Evolutionary conservation across 2,888 invertebrate species (phyloP), one percentile per base, ranked within the genome.

Genomic region (Chromoteleia sp.): DNA sequence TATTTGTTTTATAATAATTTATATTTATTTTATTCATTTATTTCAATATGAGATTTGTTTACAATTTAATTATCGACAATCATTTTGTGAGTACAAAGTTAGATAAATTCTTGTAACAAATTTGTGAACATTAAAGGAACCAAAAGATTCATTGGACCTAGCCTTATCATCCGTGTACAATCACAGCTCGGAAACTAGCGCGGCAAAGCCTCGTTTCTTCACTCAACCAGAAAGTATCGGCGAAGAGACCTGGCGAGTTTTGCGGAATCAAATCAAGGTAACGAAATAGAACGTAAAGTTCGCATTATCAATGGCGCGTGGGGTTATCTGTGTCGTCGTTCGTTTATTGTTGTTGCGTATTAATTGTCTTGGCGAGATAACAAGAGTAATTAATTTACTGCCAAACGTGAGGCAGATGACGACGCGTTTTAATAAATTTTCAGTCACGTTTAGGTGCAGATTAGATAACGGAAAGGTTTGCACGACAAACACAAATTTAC

Each of bases 211-310:
- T 59, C 89, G 96, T 86, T 89, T 94, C 0, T 92, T 93, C 82
- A 88, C 96, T 76, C 96, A 96, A 88, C 93, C 94, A 0, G 96
- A 96, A 88, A 95, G 96, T 0, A 88, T 93, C 45, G 94, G 94
- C 2, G 92, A 92, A 33, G 92, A 93, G 29, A 95, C 95, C 0
- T 95, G 95, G 94, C 93, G 96, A 7, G 93, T 95, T 29, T 89
- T 96, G 7, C 92, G 95, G 58, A 96, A 96, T 68, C 76, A 88
- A 83, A 85, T 89, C 30, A 87, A 88, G 87, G 90, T 91, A 83
- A 67, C 10, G 45, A 50, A 48, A 67, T 45, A 45, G 52, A 59
- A 54, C 45, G 15, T 14, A 48, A 30, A 43, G 17, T 50, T 59
- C 7, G 58, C 10, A 56, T 36, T 48, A 56, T 39, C 30, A 67